These are phyloP conservation scores for Eidolon dupreanum DNA, from an alignment of 2,797 vertebrate species.

Conservation along the genomic window DNA sequence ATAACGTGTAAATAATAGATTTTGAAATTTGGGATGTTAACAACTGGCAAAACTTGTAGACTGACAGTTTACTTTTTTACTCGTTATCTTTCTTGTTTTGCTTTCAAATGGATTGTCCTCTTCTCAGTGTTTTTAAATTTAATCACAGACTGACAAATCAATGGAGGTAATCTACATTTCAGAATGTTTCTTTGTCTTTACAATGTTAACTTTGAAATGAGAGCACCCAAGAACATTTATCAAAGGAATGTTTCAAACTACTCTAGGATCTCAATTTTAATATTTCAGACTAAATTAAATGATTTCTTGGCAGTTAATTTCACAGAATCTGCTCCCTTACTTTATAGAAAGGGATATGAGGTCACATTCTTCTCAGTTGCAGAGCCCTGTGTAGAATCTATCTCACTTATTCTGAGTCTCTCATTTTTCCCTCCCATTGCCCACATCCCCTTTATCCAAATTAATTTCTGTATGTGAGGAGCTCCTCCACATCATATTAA, in stretches of 20 bases:
- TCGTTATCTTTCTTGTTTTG: constrained; percentile 51
- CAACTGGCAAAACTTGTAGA: neutral
- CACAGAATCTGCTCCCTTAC: neutral
- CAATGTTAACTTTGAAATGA: neutral
- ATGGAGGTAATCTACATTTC: constrained; percentile 60
- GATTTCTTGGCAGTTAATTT: neutral
- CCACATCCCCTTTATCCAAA: neutral
- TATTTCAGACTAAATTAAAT: neutral
- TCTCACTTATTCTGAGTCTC: neutral
- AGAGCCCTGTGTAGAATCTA: neutral
- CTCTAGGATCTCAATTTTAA: neutral
- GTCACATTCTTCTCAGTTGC: neutral
- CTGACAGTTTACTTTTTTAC: constrained; percentile 41
- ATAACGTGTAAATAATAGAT: neutral
- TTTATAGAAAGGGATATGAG: neutral
- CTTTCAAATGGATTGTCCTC: constrained; percentile 59
- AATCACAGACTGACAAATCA: constrained; percentile 67
- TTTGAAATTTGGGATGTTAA: constrained; percentile 13
- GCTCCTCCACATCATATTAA: neutral
- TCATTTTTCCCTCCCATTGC: neutral
- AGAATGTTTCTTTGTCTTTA: constrained; percentile 33
- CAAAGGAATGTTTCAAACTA: neutral
- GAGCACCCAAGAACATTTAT: neutral
- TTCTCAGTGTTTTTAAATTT: constrained; percentile 55
- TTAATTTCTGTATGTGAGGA: neutral